Evolutionary conservation across 2,888 invertebrate species (phyloP).

Genomic region (Eilema sororculum): DNA sequence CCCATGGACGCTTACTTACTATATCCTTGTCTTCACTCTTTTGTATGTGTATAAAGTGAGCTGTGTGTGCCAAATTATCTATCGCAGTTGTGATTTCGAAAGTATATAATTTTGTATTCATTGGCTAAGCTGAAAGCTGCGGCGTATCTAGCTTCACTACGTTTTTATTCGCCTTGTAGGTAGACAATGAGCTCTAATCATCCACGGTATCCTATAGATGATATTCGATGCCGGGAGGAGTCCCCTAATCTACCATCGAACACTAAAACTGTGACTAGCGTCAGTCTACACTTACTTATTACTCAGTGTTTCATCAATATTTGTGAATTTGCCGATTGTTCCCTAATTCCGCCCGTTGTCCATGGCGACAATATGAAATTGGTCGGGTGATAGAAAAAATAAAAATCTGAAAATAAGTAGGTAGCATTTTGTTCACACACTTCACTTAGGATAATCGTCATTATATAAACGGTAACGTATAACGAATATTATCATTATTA

Average conservation of each 20-base stretch:
- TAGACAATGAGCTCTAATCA: slow-evolving; percentile 65
- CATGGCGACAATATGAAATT: slow-evolving; percentile 77
- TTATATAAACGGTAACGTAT: slow-evolving; percentile 79
- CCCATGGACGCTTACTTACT: slow-evolving; percentile 46
- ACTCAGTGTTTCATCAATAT: slow-evolving; percentile 70
- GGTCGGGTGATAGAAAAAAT: slow-evolving; percentile 85
- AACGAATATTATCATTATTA: slow-evolving; percentile 63
- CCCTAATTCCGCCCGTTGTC: slow-evolving; percentile 78
- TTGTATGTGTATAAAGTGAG: slow-evolving; percentile 55
- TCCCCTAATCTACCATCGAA: slow-evolving; percentile 82
- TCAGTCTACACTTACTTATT: slow-evolving; percentile 78
- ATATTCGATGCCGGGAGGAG: slow-evolving; percentile 68
- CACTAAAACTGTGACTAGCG: slow-evolving; percentile 72
- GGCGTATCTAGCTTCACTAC: slow-evolving; percentile 77
- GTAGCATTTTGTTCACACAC: slow-evolving; percentile 85
- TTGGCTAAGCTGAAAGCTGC: slow-evolving; percentile 79
- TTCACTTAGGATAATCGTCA: slow-evolving; percentile 77
- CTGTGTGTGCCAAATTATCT: slow-evolving; percentile 54
- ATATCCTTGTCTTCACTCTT: slow-evolving; percentile 48
- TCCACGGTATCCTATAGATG: slow-evolving; percentile 73
- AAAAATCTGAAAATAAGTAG: slow-evolving; percentile 87
- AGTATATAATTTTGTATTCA: slow-evolving; percentile 54
- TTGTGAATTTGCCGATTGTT: slow-evolving; percentile 74
- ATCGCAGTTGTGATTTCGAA: slow-evolving; percentile 54
- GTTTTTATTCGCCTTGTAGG: slow-evolving; percentile 54